Percentiles rank a stretch among this genome's conserved stretches.
phyloP scores from a whole-genome alignment of 2,797 vertebrate genomes.

The Rhinogobio ventralis region DNA sequence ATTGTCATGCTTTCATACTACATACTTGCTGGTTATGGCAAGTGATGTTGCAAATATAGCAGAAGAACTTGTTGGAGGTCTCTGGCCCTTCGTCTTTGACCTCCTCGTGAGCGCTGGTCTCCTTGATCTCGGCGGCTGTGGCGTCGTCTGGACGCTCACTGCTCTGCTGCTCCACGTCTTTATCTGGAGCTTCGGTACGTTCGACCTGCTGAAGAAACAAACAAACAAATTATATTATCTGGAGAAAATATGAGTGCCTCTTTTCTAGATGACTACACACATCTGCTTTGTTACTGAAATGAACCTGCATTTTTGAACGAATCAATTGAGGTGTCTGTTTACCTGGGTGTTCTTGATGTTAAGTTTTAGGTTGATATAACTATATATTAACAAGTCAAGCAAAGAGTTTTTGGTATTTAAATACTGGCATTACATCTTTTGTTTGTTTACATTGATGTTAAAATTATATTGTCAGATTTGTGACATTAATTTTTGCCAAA shows the following conservation, averaged over 20 bases:
- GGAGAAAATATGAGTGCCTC: background rate
- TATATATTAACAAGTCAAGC: too few relatives aligned
- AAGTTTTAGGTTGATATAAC: too few relatives aligned
- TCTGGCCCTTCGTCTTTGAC: conserved; percentile 69
- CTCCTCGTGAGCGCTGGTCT: conserved; percentile 47
- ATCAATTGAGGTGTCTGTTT: too few relatives aligned
- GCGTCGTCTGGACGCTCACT: conserved; percentile 80
- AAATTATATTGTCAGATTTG: too few relatives aligned
- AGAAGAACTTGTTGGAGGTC: conserved; percentile 87
- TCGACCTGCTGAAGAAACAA: conserved; percentile 70
- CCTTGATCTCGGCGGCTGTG: conserved; percentile 68
- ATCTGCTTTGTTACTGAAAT: too few relatives aligned
- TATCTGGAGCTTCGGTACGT: conserved; percentile 74
- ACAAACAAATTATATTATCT: background rate
- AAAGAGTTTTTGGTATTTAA: too few relatives aligned
- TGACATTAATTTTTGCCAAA: too few relatives aligned
- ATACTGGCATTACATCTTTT: too few relatives aligned
- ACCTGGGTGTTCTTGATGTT: too few relatives aligned
- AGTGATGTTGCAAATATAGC: conserved; percentile 93
- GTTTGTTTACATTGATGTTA: too few relatives aligned
- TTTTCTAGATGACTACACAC: background rate
- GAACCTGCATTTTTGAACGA: too few relatives aligned
- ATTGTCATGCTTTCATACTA: background rate
- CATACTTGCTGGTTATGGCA: conserved; percentile 91
- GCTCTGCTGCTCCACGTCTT: conserved; percentile 80